Evolutionary conservation across 1,140 invertebrate genomes (phyloP), one percentile per base, ranked within the genome.

Genomic region (Nymphalis io): DNA sequence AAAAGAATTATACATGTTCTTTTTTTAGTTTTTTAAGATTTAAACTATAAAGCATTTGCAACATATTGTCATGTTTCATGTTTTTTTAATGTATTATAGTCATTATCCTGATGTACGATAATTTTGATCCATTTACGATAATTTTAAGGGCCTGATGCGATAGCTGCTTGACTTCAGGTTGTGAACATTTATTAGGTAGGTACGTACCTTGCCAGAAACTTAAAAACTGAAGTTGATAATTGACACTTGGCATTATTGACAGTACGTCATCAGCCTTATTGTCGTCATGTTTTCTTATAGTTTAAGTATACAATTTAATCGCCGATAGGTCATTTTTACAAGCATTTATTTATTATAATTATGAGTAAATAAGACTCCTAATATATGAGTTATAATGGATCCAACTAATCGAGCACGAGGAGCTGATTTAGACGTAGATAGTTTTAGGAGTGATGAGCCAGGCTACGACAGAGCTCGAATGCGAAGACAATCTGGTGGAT

Each of bases 401-500:
- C 85, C 84, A 72, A 82, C 72, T 75, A 86, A 79, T 79, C 78
- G 80, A 60, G 58, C 72, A 42, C 82, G 83, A 75, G 78, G 83
- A 74, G 82, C 72, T 78, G 87, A 90, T 70, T 83, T 91, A 79
- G 85, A 89, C 66, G 80, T 87, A 72, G 83, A 87, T 68, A 90
- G 83, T 80, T 90, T 90, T 81, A 76, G 87, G 11, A 85, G 71
- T 70, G 88, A 89, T 60, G 88, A 90, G 66, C 80, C 85, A 44
- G 82, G 79, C 5, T 88, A 82, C 73, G 87, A 91, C 71, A 82
- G 89, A 72, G 79, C 87, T 65, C 85, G 87, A 66, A 89, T 89
- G 83, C 82, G 89, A 72, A 85, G 89, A 79, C 87, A 89, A 78
- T 94, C 93, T 11, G 94, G 94, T 70, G 94, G 94, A 21, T 96